Evolutionary conservation across 2,888 invertebrate genomes (phyloP).

Genomic region (Shargacucullia verbasci): DNA sequence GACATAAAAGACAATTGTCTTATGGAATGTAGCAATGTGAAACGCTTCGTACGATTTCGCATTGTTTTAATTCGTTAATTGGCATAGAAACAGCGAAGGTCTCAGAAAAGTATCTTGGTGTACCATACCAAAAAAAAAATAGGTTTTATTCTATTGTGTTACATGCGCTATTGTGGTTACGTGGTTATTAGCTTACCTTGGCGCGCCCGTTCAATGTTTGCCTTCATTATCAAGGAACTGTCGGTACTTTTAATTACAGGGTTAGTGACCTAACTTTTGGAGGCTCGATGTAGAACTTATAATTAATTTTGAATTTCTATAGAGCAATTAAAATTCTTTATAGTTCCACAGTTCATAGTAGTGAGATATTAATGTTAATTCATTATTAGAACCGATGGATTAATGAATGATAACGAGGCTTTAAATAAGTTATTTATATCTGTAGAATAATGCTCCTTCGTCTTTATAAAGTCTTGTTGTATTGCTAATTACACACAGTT

Average conservation of each 20-base stretch:
- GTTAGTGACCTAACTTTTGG: constrained; percentile 36
- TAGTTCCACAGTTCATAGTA: too few species aligned
- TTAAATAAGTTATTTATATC: constrained; percentile 23
- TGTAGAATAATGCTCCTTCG: constrained; percentile 8
- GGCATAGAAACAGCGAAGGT: constrained; percentile 58
- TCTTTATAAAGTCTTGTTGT: constrained; percentile 12
- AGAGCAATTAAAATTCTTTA: too few species aligned
- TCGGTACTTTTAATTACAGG: constrained; percentile 29
- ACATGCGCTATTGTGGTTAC: constrained; percentile 33
- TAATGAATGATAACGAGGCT: constrained; percentile 11
- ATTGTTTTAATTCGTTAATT: constrained; percentile 68
- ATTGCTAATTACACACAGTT: constrained; percentile 14
- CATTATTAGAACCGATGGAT: constrained; percentile 8
- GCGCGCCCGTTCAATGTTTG: constrained; percentile 26
- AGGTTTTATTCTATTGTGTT: constrained; percentile 57
- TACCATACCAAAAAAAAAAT: constrained; percentile 48
- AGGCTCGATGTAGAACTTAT: constrained; percentile 8
- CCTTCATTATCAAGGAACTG: constrained; percentile 32
- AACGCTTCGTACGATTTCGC: constrained; percentile 63
- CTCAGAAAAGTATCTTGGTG: constrained; percentile 42
- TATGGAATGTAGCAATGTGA: constrained; percentile 60
- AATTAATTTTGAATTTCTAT: constrained; percentile 1
- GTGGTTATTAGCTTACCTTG: constrained; percentile 48
- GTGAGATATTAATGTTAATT: constrained; percentile 13
- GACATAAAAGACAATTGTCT: constrained; percentile 66